Base-by-base conservation (phyloP, 2,113 vertebrate genomes). In the Cercocebus atys region DNA sequence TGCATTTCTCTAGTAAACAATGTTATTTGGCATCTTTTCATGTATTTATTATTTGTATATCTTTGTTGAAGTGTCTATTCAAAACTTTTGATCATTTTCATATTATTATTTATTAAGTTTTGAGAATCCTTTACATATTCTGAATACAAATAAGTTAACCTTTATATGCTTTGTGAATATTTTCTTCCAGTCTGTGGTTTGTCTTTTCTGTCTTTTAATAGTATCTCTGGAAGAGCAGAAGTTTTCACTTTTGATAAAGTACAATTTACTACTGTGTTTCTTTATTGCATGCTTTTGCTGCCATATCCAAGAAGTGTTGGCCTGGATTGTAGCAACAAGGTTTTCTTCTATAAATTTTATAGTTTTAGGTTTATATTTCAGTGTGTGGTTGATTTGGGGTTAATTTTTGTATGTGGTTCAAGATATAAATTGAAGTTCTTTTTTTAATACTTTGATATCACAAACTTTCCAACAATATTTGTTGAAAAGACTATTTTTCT, bases 181-280 rank as follows among this genome's bases (percentile, higher is more conserved):
- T 80, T 92, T 81, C 52, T 78, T 38, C 35, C 30, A 72, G 10
- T 81, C 16, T 87, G 14, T 61, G 23, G 3, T 43, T 85, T 68
- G 2, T 47, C 9, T 75, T 78, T 70, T 70, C 40, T 70, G 50
- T 93, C 22, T 47, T 73, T 80, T 86, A 47, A 59, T 59, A 45
- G 25, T 18, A 66, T 20, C 14, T 68, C 94, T 90, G 80, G 70
- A 87, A 93, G 3, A 79, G 12, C 14, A 57, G 45, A 90, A 22
- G 23, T 59, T 70, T 94, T 88, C 30, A 78, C 86, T 96, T 94
- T 89, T 85, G n/a, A 22, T 94, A 45, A 86, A 78, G 30, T 82
- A 43, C 4, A 23, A 9, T 93, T 92, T 88, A 57, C 80, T 20
- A 25, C 20, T 64, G 8, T 73, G 55, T 79, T 79, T 8, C n/a